Percentiles rank a stretch among this genome's conserved stretches.
Conservation (phyloP, 2,888 invertebrate species). For the Coremacera marginata region DNA sequence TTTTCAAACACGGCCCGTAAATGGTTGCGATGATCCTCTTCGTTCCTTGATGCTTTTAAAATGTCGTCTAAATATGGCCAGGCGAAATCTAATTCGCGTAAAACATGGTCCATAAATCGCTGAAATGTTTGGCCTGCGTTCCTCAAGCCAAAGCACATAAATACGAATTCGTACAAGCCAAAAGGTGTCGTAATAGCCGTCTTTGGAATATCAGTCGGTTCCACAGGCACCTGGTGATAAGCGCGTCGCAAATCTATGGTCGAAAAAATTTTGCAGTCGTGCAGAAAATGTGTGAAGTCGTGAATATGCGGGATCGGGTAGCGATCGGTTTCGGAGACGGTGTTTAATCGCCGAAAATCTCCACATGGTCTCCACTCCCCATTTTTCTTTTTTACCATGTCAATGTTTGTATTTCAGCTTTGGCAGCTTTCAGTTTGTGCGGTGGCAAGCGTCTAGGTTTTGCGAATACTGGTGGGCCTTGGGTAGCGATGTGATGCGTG, state of each 20-base stretch:
- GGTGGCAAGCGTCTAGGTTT: constrained; percentile 4
- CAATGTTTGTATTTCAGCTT: too few relatives aligned
- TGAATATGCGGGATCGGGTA: constrained; percentile 40
- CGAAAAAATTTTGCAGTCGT: constrained; percentile 37
- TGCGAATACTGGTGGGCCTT: constrained; percentile 5
- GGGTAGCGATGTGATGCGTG: neutral
- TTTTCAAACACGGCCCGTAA: neutral
- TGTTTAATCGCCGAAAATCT: constrained; percentile 36
- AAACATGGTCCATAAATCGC: constrained; percentile 17
- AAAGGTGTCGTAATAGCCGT: constrained; percentile 6
- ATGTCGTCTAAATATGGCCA: constrained; percentile 5
- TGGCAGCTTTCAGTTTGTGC: too few relatives aligned
- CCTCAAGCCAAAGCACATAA: constrained; percentile 1
- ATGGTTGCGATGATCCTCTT: neutral
- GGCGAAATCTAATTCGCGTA: constrained; percentile 1
- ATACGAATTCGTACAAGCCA: neutral
- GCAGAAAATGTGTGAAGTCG: constrained; percentile 46
- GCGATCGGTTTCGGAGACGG: constrained; percentile 8
- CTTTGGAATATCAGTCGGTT: neutral
- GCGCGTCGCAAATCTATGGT: constrained; percentile 38
- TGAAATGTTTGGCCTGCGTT: constrained; percentile 8
- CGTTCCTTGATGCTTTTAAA: neutral
- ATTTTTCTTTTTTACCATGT: neutral
- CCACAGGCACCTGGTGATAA: neutral
- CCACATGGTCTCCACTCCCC: constrained; percentile 5